These are phyloP conservation scores for Hermetia illucens DNA, from an alignment of 1,140 invertebrate genomes.

Conservation along the genomic window DNA sequence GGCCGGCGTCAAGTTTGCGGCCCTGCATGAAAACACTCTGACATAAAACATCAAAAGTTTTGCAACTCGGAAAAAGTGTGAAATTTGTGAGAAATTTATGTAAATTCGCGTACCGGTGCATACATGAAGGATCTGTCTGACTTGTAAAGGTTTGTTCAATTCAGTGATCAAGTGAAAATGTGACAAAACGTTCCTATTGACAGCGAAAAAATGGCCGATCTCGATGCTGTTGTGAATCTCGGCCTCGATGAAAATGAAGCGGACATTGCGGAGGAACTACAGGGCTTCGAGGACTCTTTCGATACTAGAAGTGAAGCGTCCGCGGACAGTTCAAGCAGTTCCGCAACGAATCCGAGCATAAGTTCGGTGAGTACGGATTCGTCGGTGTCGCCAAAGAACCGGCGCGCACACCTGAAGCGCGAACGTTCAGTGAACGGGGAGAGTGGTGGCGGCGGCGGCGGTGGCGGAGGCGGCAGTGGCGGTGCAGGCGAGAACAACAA, in stretches of 20 bases:
- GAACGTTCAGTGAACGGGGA: slow-evolving; percentile 33
- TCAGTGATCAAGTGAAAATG: no score
- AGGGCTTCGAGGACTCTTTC: slow-evolving; percentile 44
- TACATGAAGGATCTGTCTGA: background rate
- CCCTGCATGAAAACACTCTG: background rate
- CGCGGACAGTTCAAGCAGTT: slow-evolving; percentile 45
- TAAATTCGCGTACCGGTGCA: background rate
- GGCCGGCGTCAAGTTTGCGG: background rate
- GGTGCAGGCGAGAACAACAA: slow-evolving; percentile 12
- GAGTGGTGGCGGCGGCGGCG: slow-evolving; percentile 9
- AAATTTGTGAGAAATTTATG: background rate
- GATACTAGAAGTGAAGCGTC: slow-evolving; percentile 71
- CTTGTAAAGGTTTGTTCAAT: background rate
- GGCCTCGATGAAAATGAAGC: slow-evolving; percentile 53
- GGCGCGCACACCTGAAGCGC: slow-evolving; percentile 33
- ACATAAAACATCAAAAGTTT: background rate
- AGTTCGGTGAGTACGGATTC: slow-evolving; percentile 55
- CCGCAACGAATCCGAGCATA: slow-evolving; percentile 49
- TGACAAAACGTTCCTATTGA: no score
- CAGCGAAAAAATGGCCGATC: slow-evolving; percentile 29
- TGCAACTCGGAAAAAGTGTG: background rate
- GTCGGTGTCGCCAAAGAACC: slow-evolving; percentile 27
- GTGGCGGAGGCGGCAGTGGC: slow-evolving; percentile 5
- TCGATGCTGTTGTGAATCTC: slow-evolving; percentile 51
- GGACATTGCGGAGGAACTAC: slow-evolving; percentile 54